Evolutionary conservation across 2,113 vertebrate genomes (phyloP), one percentile per base, ranked within the genome.

Genomic region (Hyla sarda): DNA sequence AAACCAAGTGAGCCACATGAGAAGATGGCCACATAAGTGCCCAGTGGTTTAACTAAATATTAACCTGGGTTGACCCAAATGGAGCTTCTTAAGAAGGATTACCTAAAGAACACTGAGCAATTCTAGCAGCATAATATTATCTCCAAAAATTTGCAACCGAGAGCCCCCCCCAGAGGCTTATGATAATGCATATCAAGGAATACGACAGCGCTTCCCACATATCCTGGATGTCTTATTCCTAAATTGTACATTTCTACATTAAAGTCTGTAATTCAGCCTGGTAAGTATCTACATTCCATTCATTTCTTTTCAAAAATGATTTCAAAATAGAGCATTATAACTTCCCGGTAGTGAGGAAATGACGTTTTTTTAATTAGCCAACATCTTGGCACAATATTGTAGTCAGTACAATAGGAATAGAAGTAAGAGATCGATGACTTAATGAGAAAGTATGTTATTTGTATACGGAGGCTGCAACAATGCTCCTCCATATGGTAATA

Each of bases 371-470:
- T 56, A n/a, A n/a, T n/a, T n/a, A n/a, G n/a, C n/a, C n/a, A n/a
- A n/a, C n/a, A n/a, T n/a, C n/a, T n/a, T n/a, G n/a, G n/a, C n/a
- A n/a, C n/a, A n/a, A n/a, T n/a, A n/a, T 23, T 14, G 41, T 25
- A 30, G n/a, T 6, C 37, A 60, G 13, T 62, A 7, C 58, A 81
- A 48, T 25, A 32, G 9, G 45, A 45, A n/a, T 9, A 17, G 62
- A 47, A 19, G 25, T n/a, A 45, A 45, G 30, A 4, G 47, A 56
- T 82, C 5, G 14, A 30, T 83, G 30, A 56, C 67, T 56, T 83
- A 71, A 16, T n/a, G 19, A 72, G 48, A 54, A 73, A 73, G 32
- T 32, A 83, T 83, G 41, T 72, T 37, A 83, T 56, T 72, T 73
- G 34, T 74, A 60, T 45, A 14, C 28, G 54, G 56, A 75, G 23